Conservation (phyloP, 1,140 invertebrate species). For the Procambarus virginalis region DNA sequence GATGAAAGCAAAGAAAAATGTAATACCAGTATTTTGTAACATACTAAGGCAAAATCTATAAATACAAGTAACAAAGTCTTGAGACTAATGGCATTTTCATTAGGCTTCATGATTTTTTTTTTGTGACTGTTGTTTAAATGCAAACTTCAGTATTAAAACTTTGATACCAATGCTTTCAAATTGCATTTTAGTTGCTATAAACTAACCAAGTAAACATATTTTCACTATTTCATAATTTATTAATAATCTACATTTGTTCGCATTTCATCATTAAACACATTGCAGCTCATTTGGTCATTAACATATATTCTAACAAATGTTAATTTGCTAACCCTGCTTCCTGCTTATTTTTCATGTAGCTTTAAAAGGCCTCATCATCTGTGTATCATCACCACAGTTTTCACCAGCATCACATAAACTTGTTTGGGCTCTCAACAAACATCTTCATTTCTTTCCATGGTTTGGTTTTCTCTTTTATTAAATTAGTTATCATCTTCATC, state of each 20-base stretch:
- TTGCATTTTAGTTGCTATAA: background rate
- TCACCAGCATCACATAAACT: background rate
- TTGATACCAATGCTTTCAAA: background rate
- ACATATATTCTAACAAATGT: constrained; percentile 10
- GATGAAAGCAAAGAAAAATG: no score
- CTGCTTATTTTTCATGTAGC: background rate
- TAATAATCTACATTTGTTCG: background rate
- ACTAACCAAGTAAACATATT: background rate
- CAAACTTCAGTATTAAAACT: background rate
- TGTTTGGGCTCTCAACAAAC: background rate
- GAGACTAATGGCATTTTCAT: background rate
- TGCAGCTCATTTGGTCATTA: background rate
- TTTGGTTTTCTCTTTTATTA: background rate
- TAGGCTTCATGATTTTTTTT: background rate
- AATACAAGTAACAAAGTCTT: background rate
- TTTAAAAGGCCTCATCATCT: background rate
- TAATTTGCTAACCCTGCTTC: background rate
- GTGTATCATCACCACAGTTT: background rate
- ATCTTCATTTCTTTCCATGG: background rate
- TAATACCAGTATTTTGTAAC: background rate
- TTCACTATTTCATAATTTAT: background rate
- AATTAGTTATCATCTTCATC: constrained; percentile 39
- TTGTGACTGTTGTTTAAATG: background rate
- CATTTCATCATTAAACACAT: no score
- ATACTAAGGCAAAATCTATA: background rate